Percentiles rank a stretch among this genome's conserved stretches.
Evolutionary conservation across 2,797 vertebrate genomes (phyloP).

Genomic region (Smutsia gigantea): DNA sequence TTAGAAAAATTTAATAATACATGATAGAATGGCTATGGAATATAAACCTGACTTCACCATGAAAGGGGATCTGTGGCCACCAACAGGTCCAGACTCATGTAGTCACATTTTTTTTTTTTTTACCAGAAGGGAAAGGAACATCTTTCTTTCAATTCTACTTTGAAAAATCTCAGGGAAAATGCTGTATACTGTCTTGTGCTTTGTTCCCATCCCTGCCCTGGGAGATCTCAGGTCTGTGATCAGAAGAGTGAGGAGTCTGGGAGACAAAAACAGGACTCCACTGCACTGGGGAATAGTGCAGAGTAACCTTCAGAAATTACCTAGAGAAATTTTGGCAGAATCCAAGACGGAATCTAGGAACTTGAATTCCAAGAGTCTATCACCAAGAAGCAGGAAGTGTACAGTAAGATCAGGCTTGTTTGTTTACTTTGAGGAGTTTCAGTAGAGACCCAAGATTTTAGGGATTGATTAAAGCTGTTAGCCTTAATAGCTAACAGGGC

Average conservation of each 20-base stretch:
- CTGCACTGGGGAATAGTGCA: not conserved
- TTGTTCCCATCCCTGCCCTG: not conserved
- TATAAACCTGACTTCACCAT: not conserved
- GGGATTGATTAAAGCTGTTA: not conserved
- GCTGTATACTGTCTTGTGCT: not conserved
- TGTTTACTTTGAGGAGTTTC: not conserved
- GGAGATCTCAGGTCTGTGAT: not conserved
- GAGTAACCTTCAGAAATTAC: not conserved
- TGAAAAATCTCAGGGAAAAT: not conserved
- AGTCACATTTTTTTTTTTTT: not conserved
- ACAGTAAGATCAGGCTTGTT: not conserved
- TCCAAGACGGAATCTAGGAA: not conserved
- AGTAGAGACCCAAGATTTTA: not conserved
- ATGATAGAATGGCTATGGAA: not conserved
- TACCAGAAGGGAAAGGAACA: not conserved
- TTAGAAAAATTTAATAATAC: not conserved
- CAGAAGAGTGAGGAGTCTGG: not conserved
- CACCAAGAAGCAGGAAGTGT: not conserved
- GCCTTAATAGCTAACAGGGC: not conserved
- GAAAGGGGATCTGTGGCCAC: not conserved
- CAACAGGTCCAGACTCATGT: not conserved
- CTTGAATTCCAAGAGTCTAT: not conserved
- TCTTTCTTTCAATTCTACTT: not conserved
- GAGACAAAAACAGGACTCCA: not conserved
- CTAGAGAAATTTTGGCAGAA: slow-evolving; percentile 17